Conservation (phyloP, 1,140 invertebrate genomes). For the Venustaconcha ellipsiformis region DNA sequence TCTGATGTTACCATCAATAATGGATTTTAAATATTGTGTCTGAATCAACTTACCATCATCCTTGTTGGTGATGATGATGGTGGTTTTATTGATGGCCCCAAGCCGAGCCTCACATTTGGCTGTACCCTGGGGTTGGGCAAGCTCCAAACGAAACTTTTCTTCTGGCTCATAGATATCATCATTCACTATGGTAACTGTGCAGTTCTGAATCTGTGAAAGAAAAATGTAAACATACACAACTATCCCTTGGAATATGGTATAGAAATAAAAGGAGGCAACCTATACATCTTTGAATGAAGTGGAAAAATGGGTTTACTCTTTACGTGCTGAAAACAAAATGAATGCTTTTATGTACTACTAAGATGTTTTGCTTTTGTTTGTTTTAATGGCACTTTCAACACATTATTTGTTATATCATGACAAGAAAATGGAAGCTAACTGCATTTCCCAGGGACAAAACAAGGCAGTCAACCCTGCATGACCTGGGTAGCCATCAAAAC, state of each 20-base stretch:
- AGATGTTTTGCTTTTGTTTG: no score
- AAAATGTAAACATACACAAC: background rate
- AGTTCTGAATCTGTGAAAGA: conserved; percentile 57
- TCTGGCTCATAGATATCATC: conserved; percentile 68
- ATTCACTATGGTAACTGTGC: conserved; percentile 67
- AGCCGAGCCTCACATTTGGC: conserved; percentile 44
- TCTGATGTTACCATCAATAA: background rate
- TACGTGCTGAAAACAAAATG: background rate
- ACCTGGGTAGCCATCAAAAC: no score
- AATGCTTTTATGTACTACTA: no score
- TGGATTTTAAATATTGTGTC: conserved; percentile 1
- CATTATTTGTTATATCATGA: no score
- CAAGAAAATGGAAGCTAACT: no score
- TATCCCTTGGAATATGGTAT: background rate
- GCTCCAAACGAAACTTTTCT: conserved; percentile 67
- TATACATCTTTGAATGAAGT: background rate
- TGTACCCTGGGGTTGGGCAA: conserved; percentile 55
- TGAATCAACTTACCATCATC: conserved; percentile 62
- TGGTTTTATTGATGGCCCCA: conserved; percentile 50
- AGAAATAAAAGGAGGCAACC: background rate
- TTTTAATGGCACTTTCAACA: no score
- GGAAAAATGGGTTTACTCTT: background rate
- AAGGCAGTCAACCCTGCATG: no score
- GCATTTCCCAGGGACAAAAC: no score
- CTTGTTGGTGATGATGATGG: conserved; percentile 62